These are phyloP conservation scores for Lysandra coridon DNA, from an alignment of 2,888 invertebrate genomes.

Conservation along the genomic window DNA sequence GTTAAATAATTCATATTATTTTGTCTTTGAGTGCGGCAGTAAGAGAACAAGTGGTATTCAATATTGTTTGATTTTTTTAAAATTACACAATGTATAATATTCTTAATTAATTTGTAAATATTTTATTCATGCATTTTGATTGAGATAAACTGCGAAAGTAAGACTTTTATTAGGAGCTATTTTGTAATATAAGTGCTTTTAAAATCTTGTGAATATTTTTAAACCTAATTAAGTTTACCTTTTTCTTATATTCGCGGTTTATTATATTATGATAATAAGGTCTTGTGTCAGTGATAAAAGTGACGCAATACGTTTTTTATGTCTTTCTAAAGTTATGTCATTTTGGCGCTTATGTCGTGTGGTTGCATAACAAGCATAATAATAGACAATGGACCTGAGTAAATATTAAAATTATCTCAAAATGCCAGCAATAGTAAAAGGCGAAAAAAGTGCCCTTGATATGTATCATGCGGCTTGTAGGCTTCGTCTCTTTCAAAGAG, in stretches of 20 bases:
- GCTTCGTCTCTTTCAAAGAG: too few relatives aligned
- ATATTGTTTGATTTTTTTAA: not conserved
- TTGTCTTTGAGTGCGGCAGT: too few relatives aligned
- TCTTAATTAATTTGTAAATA: conserved; percentile 5
- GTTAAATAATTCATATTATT: too few relatives aligned
- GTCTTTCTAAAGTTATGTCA: not conserved
- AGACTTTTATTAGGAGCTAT: not conserved
- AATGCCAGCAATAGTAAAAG: too few relatives aligned
- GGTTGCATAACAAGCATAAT: not conserved
- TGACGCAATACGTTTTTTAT: not conserved
- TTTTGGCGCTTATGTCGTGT: conserved; percentile 3
- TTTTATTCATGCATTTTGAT: not conserved
- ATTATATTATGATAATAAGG: not conserved
- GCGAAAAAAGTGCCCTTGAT: too few relatives aligned
- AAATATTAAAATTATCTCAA: too few relatives aligned
- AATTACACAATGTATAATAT: not conserved
- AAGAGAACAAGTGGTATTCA: not conserved
- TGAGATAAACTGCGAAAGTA: not conserved
- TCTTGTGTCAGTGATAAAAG: not conserved
- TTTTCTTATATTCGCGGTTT: not conserved
- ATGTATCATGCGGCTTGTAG: too few relatives aligned
- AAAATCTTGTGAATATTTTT: not conserved
- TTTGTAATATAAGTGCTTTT: too few relatives aligned
- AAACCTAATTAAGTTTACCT: not conserved
- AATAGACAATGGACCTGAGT: conserved; percentile 2